Percentiles rank a stretch among this genome's conserved stretches.
These are phyloP conservation scores for Bombus sibiricus DNA, from an alignment of 1,140 invertebrate species.

Conservation along the genomic window DNA sequence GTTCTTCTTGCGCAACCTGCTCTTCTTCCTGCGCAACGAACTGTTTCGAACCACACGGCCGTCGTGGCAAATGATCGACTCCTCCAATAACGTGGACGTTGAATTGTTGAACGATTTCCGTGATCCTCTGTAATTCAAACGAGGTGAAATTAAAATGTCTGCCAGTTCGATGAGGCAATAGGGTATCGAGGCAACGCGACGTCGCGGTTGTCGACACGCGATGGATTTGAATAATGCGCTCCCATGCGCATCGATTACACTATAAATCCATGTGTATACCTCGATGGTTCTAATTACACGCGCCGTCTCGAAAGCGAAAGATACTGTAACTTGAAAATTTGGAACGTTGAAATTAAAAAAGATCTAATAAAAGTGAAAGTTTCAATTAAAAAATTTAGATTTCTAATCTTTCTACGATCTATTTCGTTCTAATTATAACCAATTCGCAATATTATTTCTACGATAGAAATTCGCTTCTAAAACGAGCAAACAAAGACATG, in stretches of 20 bases:
- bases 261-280: neutral
- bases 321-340: neutral
- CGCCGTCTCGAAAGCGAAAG: neutral
- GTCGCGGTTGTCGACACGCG: neutral
- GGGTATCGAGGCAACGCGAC: neutral
- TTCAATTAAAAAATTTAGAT: too few species aligned
- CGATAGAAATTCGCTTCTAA: neutral
- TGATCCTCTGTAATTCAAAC: slow-evolving; percentile 72
- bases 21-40: slow-evolving; percentile 86
- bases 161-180: neutral
- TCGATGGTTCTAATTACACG: neutral
- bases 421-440: too few species aligned
- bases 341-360: neutral
- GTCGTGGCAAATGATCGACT: slow-evolving; percentile 76
- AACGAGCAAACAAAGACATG: neutral
- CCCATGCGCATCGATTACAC: too few species aligned
- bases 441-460: too few species aligned
- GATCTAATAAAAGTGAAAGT: neutral
- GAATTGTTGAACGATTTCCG: slow-evolving; percentile 78
- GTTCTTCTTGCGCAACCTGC: slow-evolving; percentile 86
- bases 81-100: slow-evolving; percentile 79
- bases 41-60: slow-evolving; percentile 80
- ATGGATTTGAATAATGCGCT: neutral
- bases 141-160: neutral
- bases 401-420: too few species aligned